These are phyloP conservation scores for Neoaliturus tenellus DNA, from an alignment of 2,888 invertebrate species.

Conservation along the genomic window DNA sequence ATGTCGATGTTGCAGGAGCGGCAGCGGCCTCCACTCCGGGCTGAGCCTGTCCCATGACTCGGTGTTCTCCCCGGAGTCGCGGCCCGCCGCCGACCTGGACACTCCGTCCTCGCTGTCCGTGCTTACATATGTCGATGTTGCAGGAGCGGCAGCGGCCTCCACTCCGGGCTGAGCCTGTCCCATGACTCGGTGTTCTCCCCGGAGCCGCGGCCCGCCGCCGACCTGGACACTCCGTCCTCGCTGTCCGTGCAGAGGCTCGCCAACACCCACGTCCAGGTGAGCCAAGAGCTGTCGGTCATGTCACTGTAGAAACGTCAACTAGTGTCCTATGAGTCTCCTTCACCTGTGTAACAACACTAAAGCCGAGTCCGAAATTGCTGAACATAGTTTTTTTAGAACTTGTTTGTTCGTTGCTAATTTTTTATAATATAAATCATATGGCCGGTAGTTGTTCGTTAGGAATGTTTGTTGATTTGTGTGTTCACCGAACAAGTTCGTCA, in stretches of 20 bases:
- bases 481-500: no score
- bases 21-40: slow-evolving; percentile 72
- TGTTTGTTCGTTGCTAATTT: no score
- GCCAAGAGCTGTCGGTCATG: no score
- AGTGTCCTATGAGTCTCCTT: no score
- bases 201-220: slow-evolving; percentile 73
- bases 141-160: slow-evolving; percentile 71
- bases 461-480: no score
- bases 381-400: no score
- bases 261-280: slow-evolving; percentile 67
- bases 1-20: slow-evolving; percentile 70
- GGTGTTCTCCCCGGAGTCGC: slow-evolving; percentile 86
- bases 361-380: no score
- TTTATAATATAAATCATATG: no score
- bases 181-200: slow-evolving; percentile 95
- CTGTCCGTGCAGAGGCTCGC: slow-evolving; percentile 71
- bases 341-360: no score
- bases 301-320: no score
- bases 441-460: no score
- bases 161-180: slow-evolving; percentile 85
- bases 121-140: no score
- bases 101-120: slow-evolving; percentile 72
- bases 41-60: slow-evolving; percentile 94
- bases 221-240: slow-evolving; percentile 73
- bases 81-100: slow-evolving; percentile 73